Evolutionary conservation across 2,797 vertebrate genomes (phyloP), one percentile per base, ranked within the genome.

Genomic region (Labroides dimidiatus): DNA sequence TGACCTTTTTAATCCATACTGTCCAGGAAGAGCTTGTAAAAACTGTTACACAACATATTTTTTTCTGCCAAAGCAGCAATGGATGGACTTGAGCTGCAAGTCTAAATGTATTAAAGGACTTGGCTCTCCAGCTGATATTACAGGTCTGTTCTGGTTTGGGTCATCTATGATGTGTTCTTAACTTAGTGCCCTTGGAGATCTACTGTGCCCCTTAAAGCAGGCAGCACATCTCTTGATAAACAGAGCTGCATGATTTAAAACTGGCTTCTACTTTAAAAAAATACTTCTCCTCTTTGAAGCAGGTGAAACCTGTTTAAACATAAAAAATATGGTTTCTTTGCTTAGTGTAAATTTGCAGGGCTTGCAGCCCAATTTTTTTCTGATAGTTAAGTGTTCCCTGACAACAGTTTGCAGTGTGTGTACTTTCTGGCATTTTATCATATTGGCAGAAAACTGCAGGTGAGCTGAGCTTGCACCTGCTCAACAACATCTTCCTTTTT

Each of bases 401-500:
- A 71, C 53, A 69, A 64, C 20, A 63, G 14, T 41, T 60, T 78
- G 41, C 41, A 15, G 41, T 42, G 41, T 39, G 45, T 75, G 27
- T 59, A 59, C 10, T 59, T 62, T 2, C 8, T 42, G 13, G 14
- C 39, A 9, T 64, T 72, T 65, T 62, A 41, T 54, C 53, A 53
- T 58, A 69, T 37, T 77, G 65, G 36, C 36, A 68, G 8, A 72
- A 62, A 16, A 30, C 60, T 39, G 57, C 56, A 52, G 43, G 65
- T 51, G 10, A 37, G 19, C 62, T 62, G 64, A 69, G 44, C 43
- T 10, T 61, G 66, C 65, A 64, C 52, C 53, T 66, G 68, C 56
- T 55, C 56, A 44, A 66, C 42, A 69, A 59, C 41, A 45, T 44
- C 42, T 67, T 42, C 42, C 0, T 55, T 59, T 62, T 75, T 42